phyloP scores from a whole-genome alignment of 2,113 vertebrate genomes.

The Notechis scutatus region DNA sequence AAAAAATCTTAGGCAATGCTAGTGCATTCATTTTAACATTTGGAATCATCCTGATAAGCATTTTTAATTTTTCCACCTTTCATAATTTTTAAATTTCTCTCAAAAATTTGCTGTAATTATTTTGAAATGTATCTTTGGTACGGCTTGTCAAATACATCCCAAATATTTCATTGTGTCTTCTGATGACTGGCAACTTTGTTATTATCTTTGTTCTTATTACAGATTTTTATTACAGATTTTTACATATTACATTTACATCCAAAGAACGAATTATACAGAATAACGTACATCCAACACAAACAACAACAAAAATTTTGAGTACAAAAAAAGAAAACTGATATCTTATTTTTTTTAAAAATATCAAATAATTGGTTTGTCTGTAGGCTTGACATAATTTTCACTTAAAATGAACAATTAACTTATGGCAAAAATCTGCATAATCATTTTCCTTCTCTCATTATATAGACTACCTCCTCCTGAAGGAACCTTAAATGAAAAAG shows the following conservation, averaged over 20 bases:
- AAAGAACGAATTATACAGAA: neutral
- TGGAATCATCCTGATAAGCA: neutral
- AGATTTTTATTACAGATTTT: too few relatives aligned
- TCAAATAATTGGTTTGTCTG: slow-evolving; percentile 33
- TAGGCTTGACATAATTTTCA: slow-evolving; percentile 53
- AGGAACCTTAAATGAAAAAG: slow-evolving; percentile 36
- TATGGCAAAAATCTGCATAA: slow-evolving; percentile 36
- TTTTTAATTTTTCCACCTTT: neutral
- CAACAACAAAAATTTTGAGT: neutral
- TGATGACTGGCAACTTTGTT: neutral
- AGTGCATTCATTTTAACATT: neutral
- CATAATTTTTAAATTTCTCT: neutral
- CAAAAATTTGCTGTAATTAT: neutral
- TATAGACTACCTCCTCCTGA: slow-evolving; percentile 34
- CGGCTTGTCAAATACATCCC: neutral
- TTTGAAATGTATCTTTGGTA: neutral
- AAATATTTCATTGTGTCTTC: neutral
- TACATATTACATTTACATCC: neutral
- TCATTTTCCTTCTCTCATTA: neutral
- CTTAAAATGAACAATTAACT: slow-evolving; percentile 52
- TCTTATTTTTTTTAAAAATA: slow-evolving; percentile 32
- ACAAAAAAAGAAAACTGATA: neutral
- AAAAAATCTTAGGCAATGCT: neutral
- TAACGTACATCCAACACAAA: neutral
- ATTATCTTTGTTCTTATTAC: neutral